Evolutionary conservation across 1,140 invertebrate species (phyloP).

Genomic region (Coenobita brevimanus): DNA sequence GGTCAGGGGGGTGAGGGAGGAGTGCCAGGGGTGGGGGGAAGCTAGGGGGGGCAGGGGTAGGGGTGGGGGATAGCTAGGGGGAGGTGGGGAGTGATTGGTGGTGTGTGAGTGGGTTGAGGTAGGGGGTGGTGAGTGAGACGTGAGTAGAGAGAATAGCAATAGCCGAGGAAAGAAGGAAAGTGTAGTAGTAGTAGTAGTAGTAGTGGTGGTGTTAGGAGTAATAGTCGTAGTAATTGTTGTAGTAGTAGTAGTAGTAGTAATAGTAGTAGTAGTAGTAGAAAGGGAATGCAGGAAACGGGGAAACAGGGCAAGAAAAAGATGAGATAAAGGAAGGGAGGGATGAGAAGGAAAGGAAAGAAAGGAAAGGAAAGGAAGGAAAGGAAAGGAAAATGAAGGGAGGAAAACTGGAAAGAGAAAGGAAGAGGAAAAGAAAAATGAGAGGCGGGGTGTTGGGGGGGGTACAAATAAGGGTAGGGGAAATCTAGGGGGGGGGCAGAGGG

Average conservation of each 20-base stretch:
- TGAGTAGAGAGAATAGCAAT: background rate
- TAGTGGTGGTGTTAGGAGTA: no score
- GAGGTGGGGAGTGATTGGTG: background rate
- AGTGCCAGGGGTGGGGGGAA: background rate
- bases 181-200: background rate
- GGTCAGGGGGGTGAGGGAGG: background rate
- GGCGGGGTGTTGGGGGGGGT: no score
- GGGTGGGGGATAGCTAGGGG: background rate
- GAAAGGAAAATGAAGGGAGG: no score
- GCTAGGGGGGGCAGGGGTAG: background rate
- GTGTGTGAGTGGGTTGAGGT: background rate
- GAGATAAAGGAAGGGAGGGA: no score
- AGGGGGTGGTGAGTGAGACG: background rate
- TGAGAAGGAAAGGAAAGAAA: no score
- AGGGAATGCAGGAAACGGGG: no score
- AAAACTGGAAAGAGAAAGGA: no score
- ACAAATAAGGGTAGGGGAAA: background rate
- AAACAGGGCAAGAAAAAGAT: no score
- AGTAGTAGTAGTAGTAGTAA: background rate
- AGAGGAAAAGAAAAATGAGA: background rate
- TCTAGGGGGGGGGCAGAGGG: background rate
- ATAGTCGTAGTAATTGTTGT: no score
- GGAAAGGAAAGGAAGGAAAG: no score
- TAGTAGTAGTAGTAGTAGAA: constrained; percentile 14
- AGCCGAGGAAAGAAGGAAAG: background rate